Base-by-base conservation (phyloP, 2,113 vertebrate species). In the Centrocercus urophasianus region DNA sequence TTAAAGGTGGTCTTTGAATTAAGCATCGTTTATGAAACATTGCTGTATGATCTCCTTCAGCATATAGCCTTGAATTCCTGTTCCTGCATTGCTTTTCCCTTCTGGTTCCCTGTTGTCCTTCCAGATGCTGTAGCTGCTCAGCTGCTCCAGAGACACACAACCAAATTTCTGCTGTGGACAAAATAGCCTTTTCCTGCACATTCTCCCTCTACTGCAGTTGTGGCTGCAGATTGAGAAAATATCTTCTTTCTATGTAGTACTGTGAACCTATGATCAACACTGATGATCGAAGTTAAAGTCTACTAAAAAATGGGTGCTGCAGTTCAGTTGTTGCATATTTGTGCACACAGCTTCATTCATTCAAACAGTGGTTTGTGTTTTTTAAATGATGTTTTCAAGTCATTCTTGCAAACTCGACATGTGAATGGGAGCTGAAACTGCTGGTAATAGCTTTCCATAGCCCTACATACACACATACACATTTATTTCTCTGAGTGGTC, bases 181-280 rank as follows among this genome's bases (percentile, higher is more conserved):
- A 84, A 75, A 7, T 5, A 40, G 48, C 28, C 0, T 86, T 93
- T 82, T n/a, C 16, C 24, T 79, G 57, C 34, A 89, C n/a, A 36
- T 78, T 89, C n/a, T 73, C 15, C 24, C 24, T 87, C 36, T 40
- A 30, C 48, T 86, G n/a, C 42, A 38, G 11, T 74, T 72, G 19
- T 83, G 59, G n/a, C 66, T 76, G 77, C 22, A 84, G 36, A 84
- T 96, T 72, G 10, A 12, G 15, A 17, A 45, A 83, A 47, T 30
- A 15, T 79, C 4, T 2, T 83, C 36, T 80, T 65, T 32, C 30
- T 63, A 38, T 0, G 0, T 52, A 20, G 25, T 61, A 34, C 34
- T 57, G n/a, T 59, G 72, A 91, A 64, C 56, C 13, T 83, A 86
- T 64, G 56, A 84, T 89, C 45, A 83, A 47, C 15, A 3, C 59